Percentiles rank a stretch among this genome's conserved stretches.
These are phyloP conservation scores for Antheraea mylitta DNA, from an alignment of 1,140 invertebrate genomes.

Conservation along the genomic window DNA sequence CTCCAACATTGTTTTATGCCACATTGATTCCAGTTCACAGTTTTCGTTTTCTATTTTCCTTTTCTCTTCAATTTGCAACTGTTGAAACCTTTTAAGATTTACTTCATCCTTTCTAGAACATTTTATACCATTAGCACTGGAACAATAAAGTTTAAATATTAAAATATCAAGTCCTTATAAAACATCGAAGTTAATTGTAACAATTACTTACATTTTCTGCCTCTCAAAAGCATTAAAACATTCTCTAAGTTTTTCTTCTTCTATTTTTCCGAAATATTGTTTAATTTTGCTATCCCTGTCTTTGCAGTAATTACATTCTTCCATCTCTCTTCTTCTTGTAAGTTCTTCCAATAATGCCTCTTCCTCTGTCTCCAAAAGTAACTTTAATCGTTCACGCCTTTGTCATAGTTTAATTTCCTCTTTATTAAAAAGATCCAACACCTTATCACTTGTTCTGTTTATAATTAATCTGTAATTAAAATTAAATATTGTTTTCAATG, in stretches of 20 bases:
- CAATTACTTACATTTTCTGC: slow-evolving; percentile 67
- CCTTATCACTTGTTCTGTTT: slow-evolving; percentile 54
- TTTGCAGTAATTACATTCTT: slow-evolving; percentile 48
- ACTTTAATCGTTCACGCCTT: slow-evolving; percentile 47
- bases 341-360: slow-evolving; percentile 45
- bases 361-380: slow-evolving; percentile 52
- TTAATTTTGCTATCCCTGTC: slow-evolving; percentile 40
- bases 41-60: slow-evolving; percentile 43
- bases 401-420: slow-evolving; percentile 65
- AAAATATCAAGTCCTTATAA: not conserved
- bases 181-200: not conserved
- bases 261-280: slow-evolving; percentile 48
- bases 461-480: slow-evolving; percentile 42
- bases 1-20: slow-evolving; percentile 56
- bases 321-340: slow-evolving; percentile 29
- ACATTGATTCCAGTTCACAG: slow-evolving; percentile 46
- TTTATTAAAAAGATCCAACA: slow-evolving; percentile 43
- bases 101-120: slow-evolving; percentile 52
- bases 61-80: slow-evolving; percentile 59
- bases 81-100: slow-evolving; percentile 45
- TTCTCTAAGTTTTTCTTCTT: slow-evolving; percentile 44
- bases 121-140: slow-evolving; percentile 56
- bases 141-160: not conserved
- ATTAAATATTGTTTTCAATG: no score
- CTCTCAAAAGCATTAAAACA: slow-evolving; percentile 59